Percentiles rank a stretch among this genome's conserved stretches.
phyloP scores from a whole-genome alignment of 2,113 vertebrate genomes.

The Suricata suricatta region DNA sequence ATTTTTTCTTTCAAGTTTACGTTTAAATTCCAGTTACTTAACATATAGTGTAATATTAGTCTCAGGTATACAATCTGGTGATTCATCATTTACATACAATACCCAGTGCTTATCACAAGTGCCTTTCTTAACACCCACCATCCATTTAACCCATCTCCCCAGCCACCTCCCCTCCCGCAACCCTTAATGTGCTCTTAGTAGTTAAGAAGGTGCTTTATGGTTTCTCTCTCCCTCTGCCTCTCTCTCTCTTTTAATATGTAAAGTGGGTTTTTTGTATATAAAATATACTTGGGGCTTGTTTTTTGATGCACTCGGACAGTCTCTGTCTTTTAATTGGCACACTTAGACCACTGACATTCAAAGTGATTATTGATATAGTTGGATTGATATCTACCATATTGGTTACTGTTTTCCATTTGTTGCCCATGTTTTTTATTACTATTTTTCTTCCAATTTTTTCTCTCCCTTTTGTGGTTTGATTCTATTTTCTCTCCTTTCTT shows the following conservation, averaged over 20 bases:
- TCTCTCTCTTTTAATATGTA: not conserved
- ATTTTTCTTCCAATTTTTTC: not conserved
- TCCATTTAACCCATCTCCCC: too few relatives aligned
- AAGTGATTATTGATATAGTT: not conserved
- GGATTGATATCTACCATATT: not conserved
- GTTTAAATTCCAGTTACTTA: too few relatives aligned
- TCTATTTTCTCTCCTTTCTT: not conserved
- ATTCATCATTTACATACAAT: too few relatives aligned
- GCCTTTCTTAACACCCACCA: too few relatives aligned
- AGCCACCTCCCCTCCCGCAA: too few relatives aligned
- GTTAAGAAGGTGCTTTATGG: too few relatives aligned
- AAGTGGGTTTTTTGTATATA: not conserved
- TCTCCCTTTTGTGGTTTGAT: not conserved
- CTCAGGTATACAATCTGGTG: too few relatives aligned
- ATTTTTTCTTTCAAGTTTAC: too few relatives aligned
- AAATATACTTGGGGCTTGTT: not conserved
- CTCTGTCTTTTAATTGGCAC: not conserved
- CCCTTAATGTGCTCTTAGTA: too few relatives aligned
- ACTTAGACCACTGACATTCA: not conserved
- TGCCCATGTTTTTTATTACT: not conserved
- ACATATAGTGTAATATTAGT: too few relatives aligned
- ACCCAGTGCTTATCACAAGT: too few relatives aligned
- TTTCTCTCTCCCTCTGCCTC: too few relatives aligned
- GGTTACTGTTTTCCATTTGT: not conserved
- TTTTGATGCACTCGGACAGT: not conserved